Evolutionary conservation across 2,797 vertebrate genomes (phyloP).

Genomic region (Esox lucius): DNA sequence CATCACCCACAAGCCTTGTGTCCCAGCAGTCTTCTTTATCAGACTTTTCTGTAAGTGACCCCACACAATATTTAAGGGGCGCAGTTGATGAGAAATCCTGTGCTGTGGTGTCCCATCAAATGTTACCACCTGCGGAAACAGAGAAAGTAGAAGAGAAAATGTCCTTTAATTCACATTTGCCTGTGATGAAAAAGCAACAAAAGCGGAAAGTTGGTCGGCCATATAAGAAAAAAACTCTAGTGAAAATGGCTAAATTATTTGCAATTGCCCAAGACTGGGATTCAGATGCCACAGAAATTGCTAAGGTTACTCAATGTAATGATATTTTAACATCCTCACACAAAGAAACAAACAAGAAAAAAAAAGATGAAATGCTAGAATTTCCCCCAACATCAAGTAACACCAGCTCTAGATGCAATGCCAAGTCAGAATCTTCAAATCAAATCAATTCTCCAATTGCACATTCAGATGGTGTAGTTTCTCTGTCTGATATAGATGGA

Average conservation of each 20-base stretch:
- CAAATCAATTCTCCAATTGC: neutral
- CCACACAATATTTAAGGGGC: neutral
- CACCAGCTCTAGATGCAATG: constrained; percentile 1
- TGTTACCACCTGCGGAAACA: neutral
- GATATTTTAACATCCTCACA: neutral
- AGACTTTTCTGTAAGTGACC: neutral
- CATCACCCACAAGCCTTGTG: neutral
- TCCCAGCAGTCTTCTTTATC: neutral
- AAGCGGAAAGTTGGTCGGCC: constrained; percentile 29
- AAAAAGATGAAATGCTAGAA: neutral
- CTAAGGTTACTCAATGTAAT: neutral
- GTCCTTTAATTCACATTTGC: constrained; percentile 2
- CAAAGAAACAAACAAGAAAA: neutral
- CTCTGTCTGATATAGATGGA: neutral
- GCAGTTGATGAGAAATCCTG: neutral
- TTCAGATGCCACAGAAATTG: neutral
- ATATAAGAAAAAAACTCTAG: constrained; percentile 32
- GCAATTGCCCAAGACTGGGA: constrained; percentile 14
- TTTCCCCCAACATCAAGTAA: neutral
- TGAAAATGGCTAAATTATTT: constrained; percentile 37
- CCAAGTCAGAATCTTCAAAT: neutral
- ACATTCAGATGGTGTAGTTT: neutral
- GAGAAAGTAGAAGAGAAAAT: neutral
- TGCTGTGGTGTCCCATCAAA: neutral
- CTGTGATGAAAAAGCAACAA: constrained; percentile 28